These are phyloP conservation scores for Oxytorus armatus DNA, from an alignment of 2,888 invertebrate species.

Conservation along the genomic window DNA sequence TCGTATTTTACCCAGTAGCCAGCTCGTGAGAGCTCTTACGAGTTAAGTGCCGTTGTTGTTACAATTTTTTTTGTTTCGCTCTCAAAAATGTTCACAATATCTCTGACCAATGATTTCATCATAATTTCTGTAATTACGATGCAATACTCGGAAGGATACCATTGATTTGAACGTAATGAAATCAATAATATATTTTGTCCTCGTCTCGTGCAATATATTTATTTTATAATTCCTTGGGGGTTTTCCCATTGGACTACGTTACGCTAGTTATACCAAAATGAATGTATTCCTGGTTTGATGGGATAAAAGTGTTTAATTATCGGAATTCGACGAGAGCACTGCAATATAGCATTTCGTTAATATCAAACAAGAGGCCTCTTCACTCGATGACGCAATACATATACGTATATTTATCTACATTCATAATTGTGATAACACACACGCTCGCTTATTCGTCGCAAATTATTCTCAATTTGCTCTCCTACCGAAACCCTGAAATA, in stretches of 20 bases:
- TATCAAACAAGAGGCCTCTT: neutral
- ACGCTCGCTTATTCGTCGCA: conserved; percentile 22
- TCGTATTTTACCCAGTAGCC: no score
- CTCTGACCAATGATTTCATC: no score
- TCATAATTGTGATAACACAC: conserved; percentile 8
- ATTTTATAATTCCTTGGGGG: neutral
- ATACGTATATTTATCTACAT: neutral
- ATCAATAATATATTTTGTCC: neutral
- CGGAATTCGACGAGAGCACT: neutral
- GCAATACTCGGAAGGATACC: no score
- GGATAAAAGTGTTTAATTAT: conserved; percentile 8
- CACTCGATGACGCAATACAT: neutral
- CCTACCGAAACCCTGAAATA: conserved; percentile 9
- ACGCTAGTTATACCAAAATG: conserved; percentile 1
- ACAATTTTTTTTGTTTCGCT: no score
- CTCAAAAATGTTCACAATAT: no score
- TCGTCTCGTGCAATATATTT: neutral
- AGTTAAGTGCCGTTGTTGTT: no score
- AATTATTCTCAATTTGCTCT: conserved; percentile 50
- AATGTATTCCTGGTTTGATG: neutral
- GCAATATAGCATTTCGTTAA: neutral
- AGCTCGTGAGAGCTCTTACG: no score
- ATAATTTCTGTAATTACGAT: no score
- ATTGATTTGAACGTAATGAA: no score
- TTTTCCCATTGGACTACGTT: conserved; percentile 1